Conservation (phyloP, 2,888 invertebrate species). For the Meiosimyza decipiens region DNA sequence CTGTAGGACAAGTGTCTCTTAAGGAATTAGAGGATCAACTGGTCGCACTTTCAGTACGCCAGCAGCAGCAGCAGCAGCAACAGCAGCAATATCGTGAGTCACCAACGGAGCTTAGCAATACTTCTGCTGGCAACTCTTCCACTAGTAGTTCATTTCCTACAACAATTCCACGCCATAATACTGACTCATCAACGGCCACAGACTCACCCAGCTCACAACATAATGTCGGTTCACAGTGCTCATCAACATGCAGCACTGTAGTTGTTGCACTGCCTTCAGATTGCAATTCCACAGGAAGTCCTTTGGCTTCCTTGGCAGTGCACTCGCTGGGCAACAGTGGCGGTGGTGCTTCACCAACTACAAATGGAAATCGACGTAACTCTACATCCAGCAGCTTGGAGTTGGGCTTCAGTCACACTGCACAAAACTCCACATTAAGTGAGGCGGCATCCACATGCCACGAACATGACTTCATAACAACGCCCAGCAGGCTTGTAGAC, state of each 20-base stretch:
- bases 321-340: slow-evolving; percentile 42
- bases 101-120: slow-evolving; percentile 47
- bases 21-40: slow-evolving; percentile 67
- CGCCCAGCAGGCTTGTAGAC: slow-evolving; percentile 55
- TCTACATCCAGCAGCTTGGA: slow-evolving; percentile 86
- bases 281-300: slow-evolving; percentile 63
- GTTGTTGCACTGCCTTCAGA: slow-evolving; percentile 72
- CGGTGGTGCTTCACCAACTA: slow-evolving; percentile 60
- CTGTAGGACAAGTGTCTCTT: slow-evolving; percentile 67
- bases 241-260: slow-evolving; percentile 89
- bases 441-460: slow-evolving; percentile 77
- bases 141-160: slow-evolving; percentile 47
- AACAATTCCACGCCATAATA: slow-evolving; percentile 45
- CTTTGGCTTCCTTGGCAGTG: slow-evolving; percentile 52
- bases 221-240: slow-evolving; percentile 84
- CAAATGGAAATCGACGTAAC: slow-evolving; percentile 69
- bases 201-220: slow-evolving; percentile 68
- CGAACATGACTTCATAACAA: slow-evolving; percentile 70
- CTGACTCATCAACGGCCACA: slow-evolving; percentile 65
- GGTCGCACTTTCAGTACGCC: slow-evolving; percentile 65
- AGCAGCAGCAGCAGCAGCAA: slow-evolving; percentile 48
- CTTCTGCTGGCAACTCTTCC: slow-evolving; percentile 44
- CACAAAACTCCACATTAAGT: slow-evolving; percentile 84
- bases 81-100: slow-evolving; percentile 52
- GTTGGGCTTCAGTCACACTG: slow-evolving; percentile 86